phyloP scores from a whole-genome alignment of 2,797 vertebrate species.

The Margarornis squamiger region DNA sequence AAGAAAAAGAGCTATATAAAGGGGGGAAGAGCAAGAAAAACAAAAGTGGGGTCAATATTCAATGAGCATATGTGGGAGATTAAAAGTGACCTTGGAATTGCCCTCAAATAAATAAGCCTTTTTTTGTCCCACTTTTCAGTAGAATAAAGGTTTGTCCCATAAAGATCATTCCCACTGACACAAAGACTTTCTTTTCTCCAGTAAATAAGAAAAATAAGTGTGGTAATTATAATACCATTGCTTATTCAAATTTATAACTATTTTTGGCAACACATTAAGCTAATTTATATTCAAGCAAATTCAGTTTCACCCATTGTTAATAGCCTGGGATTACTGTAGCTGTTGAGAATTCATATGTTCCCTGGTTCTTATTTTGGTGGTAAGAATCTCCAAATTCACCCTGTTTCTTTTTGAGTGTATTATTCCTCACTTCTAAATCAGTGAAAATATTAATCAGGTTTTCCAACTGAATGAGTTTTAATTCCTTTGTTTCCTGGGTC shows the following conservation, averaged over 20 bases:
- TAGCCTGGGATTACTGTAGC: neutral
- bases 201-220: neutral
- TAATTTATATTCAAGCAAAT: conserved; percentile 23
- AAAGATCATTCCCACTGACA: neutral
- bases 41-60: neutral
- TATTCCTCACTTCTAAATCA: conserved; percentile 22
- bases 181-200: neutral
- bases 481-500: neutral
- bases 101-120: neutral
- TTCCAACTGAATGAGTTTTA: neutral
- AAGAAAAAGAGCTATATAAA: neutral
- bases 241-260: conserved; percentile 29
- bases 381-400: neutral
- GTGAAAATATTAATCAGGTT: conserved; percentile 32
- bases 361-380: neutral
- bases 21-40: neutral
- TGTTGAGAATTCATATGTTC: neutral
- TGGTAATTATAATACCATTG: neutral
- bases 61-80: neutral
- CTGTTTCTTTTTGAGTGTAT: conserved; percentile 2
- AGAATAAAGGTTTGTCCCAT: neutral
- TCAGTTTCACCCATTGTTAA: neutral
- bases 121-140: neutral
- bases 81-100: neutral
- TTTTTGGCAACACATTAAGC: conserved; percentile 13